A percentile compares a stretch with the other conserved stretches of the same genome.
These are phyloP conservation scores for Mormyrops boulengeri DNA, from an alignment of 2,797 vertebrate species.

Conservation along the genomic window DNA sequence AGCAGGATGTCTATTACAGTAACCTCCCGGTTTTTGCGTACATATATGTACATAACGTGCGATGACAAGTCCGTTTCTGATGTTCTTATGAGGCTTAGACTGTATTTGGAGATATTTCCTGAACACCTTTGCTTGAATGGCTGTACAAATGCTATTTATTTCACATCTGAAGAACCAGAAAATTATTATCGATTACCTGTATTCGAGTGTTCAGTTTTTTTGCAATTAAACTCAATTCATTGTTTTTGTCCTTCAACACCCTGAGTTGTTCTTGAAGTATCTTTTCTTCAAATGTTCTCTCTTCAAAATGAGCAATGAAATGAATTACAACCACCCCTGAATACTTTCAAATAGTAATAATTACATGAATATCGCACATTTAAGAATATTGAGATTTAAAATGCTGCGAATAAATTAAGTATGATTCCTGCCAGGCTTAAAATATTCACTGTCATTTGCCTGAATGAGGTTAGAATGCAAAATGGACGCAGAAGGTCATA, in stretches of 20 bases:
- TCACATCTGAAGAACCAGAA: not conserved
- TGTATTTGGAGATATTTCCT: not conserved
- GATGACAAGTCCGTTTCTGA: not conserved
- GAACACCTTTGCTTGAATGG: not conserved
- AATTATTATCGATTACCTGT: constrained; percentile 9
- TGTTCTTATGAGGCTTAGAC: not conserved
- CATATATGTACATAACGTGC: not conserved
- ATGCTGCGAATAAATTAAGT: not conserved
- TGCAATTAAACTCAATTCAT: constrained; percentile 4
- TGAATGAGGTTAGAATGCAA: not conserved
- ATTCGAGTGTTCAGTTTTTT: not conserved
- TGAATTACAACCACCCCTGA: not conserved
- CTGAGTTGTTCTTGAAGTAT: constrained; percentile 18
- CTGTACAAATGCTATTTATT: not conserved
- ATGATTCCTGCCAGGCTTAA: not conserved
- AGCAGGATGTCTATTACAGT: not conserved
- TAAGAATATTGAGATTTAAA: not conserved
- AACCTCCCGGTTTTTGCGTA: not conserved
- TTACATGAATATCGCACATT: not conserved
- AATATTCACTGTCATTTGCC: not conserved
- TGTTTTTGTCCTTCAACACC: not conserved
- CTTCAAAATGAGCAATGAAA: not conserved
- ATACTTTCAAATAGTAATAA: not conserved
- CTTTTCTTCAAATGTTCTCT: constrained; percentile 12
- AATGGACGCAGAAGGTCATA: not conserved